Evolutionary conservation across 2,888 invertebrate species (phyloP), one percentile per base, ranked within the genome.

Genomic region (Orthosia cruda): DNA sequence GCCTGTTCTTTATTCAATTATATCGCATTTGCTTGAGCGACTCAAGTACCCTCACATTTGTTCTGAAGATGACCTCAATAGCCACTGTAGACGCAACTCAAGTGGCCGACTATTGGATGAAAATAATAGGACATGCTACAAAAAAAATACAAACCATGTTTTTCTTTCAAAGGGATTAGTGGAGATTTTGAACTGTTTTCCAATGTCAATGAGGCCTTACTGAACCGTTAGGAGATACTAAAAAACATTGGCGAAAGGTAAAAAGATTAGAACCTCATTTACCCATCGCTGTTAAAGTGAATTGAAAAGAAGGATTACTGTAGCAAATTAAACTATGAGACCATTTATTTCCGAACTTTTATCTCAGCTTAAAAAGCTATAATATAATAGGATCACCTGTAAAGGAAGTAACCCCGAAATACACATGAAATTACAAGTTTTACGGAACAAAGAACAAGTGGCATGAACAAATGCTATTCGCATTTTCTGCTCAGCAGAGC

Each of bases 31-130:
- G 26, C 15, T 55, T 49, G 49, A 52, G 50, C 15, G 15, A 49
- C 0, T 9, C 47, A 54, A 83, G 83, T 20, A 59, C 32, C 12
- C 67, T 71, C 55, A 65, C 64, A 81, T 68, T 80, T 71, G 52
- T 59, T 45, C 40, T 72, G 66, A 68, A 72, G 80, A 49, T 72
- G 83, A 62, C 79, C 64, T 65, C 57, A 72, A 72, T 64, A 59
- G 63, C 47, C 13, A 18, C n/a, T 64, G 79, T 18, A 45, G 64
- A 50, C 47, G 59, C 26, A 47, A 45, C 49, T 73, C 57, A 65
- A 81, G 83, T 65, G 61, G 49, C 32, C 83, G 62, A 65, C 59
- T 83, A 79, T 78, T 65, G 61, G 63, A 55, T 47, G 16, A 78
- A 82, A 79, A 79, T 83, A 79, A 77, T 52, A 23, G 16, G 55